A percentile compares a stretch with the other conserved stretches of the same genome.
phyloP scores from a whole-genome alignment of 2,797 vertebrate genomes.

The Argentina silus region DNA sequence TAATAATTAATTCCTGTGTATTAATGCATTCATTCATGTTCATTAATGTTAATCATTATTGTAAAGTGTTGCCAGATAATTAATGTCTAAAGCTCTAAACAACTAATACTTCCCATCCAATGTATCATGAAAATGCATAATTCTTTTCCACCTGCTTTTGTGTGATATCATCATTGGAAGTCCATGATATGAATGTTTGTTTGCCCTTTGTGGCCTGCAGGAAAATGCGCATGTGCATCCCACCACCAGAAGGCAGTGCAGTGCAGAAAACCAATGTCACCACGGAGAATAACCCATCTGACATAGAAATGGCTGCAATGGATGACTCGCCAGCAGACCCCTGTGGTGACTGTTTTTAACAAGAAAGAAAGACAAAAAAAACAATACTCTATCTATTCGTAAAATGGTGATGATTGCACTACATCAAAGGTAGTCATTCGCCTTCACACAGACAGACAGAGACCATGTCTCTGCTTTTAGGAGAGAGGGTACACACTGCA shows the following conservation, averaged over 20 bases:
- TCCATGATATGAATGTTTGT: not conserved
- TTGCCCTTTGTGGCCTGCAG: not conserved
- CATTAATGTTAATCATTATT: not conserved
- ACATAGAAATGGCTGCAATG: not conserved
- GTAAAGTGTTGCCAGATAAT: not conserved
- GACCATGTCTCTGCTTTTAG: not conserved
- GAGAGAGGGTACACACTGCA: not conserved
- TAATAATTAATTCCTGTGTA: not conserved
- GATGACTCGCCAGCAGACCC: not conserved
- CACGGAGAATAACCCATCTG: not conserved
- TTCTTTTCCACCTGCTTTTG: not conserved
- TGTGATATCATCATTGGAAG: not conserved
- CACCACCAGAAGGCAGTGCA: not conserved
- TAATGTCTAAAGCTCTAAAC: too few species aligned
- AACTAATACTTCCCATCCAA: too few species aligned
- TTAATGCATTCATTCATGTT: not conserved
- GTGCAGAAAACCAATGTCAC: not conserved
- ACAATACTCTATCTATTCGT: not conserved
- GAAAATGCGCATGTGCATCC: not conserved
- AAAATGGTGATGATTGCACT: not conserved
- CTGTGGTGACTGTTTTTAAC: not conserved
- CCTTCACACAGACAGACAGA: not conserved
- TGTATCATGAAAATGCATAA: too few species aligned
- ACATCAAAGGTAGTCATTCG: not conserved
- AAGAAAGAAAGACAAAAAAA: not conserved